A percentile compares a stretch with the other conserved stretches of the same genome.
Conservation (phyloP, 2,888 invertebrate genomes). For the Dynastes tityus region DNA sequence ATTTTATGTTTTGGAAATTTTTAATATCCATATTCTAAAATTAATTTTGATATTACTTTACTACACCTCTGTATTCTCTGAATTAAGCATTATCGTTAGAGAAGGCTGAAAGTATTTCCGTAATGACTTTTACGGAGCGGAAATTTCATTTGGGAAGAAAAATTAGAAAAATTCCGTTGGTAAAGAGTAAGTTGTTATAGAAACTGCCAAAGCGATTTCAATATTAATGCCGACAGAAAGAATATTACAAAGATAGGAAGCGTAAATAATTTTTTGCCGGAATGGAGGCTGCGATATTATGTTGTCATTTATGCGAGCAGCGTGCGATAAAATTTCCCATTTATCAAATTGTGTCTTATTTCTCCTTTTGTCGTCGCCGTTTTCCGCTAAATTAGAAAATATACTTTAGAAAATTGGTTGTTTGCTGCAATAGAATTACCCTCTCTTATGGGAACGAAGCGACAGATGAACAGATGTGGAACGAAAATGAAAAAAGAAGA, state of each 20-base stretch:
- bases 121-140: neutral
- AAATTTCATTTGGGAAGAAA: too few relatives aligned
- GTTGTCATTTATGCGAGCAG: constrained; percentile 50
- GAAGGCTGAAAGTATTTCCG: neutral
- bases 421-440: constrained; percentile 45
- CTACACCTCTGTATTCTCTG: too few relatives aligned
- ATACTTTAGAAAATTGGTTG: constrained; percentile 54
- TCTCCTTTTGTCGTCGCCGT: constrained; percentile 51
- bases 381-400: constrained; percentile 53
- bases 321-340: constrained; percentile 50
- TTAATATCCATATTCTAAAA: too few relatives aligned
- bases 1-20: too few relatives aligned
- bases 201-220: constrained; percentile 10
- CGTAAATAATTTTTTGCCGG: constrained; percentile 27
- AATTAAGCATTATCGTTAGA: too few relatives aligned
- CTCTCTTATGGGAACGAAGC: constrained; percentile 27
- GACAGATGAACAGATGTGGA: constrained; percentile 42
- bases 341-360: constrained; percentile 53
- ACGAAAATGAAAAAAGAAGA: constrained; percentile 40
- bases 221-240: constrained; percentile 10
- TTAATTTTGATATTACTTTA: too few relatives aligned
- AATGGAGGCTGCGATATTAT: constrained; percentile 39
- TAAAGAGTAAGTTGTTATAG: neutral
- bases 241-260: constrained; percentile 31
- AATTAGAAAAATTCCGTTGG: neutral